These are phyloP conservation scores for Eulemur coronatus DNA, from an alignment of 2,797 vertebrate genomes.

Conservation along the genomic window DNA sequence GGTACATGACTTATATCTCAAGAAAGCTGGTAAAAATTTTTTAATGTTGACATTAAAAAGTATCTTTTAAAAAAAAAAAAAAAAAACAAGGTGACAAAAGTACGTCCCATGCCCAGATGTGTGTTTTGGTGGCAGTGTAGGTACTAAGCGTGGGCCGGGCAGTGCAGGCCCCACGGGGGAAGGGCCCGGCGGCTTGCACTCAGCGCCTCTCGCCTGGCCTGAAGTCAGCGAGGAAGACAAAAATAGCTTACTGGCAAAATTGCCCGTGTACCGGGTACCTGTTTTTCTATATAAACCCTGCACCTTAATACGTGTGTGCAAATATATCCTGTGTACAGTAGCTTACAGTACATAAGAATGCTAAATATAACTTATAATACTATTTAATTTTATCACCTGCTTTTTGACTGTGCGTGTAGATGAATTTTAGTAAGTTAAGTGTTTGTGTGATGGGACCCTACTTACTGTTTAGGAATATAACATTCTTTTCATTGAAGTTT, in stretches of 20 bases:
- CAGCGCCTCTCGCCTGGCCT: not conserved
- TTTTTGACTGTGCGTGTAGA: not conserved
- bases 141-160: not conserved
- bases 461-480: not conserved
- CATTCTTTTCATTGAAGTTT: not conserved
- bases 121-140: not conserved
- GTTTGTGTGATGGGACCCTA: not conserved
- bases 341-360: not conserved
- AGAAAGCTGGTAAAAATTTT: not conserved
- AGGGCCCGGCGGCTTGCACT: rapidly evolving
- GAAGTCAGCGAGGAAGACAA: not conserved
- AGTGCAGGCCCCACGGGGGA: not conserved
- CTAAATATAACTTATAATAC: not conserved
- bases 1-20: not conserved
- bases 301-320: not conserved
- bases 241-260: constrained; percentile 4
- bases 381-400: not conserved
- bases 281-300: not conserved
- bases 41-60: constrained; percentile 2
- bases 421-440: not conserved
- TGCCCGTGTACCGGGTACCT: not conserved
- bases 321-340: not conserved
- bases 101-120: not conserved
- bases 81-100: not conserved
- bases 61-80: not conserved